These are phyloP conservation scores for Melangyna quadrimaculata DNA, from an alignment of 2,888 invertebrate genomes.

Conservation along the genomic window DNA sequence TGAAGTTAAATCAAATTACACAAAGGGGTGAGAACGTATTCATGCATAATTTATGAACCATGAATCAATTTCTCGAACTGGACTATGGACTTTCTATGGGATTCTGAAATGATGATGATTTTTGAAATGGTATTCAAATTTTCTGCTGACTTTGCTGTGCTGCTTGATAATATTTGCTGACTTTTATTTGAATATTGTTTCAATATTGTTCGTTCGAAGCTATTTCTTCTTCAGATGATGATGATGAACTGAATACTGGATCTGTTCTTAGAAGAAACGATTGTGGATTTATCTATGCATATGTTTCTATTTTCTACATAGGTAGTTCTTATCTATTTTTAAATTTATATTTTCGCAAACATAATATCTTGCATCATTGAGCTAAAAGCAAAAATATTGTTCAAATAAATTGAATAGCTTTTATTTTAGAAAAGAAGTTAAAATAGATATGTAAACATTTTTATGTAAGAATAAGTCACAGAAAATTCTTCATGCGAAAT, in stretches of 20 bases:
- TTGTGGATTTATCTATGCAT: too few species aligned
- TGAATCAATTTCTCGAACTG: constrained; percentile 16
- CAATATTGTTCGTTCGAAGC: constrained; percentile 1
- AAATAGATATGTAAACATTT: not conserved
- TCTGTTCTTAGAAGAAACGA: too few species aligned
- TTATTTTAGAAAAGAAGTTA: not conserved
- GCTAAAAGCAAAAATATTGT: not conserved
- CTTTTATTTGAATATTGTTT: constrained; percentile 23
- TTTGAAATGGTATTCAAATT: constrained; percentile 1
- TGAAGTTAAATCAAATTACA: constrained; percentile 21
- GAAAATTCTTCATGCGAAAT: not conserved
- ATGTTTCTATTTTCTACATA: too few species aligned
- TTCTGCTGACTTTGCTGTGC: not conserved
- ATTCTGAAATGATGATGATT: constrained; percentile 9
- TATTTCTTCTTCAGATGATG: not conserved
- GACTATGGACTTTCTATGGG: not conserved
- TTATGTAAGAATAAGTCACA: not conserved
- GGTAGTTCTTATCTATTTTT: too few species aligned
- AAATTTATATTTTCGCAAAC: not conserved
- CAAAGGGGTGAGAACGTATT: constrained; percentile 20
- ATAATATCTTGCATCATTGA: constrained; percentile 7
- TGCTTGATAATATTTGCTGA: constrained; percentile 10
- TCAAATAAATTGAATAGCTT: not conserved
- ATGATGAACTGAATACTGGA: too few species aligned
- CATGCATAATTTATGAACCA: constrained; percentile 14